Evolutionary conservation across 1,140 invertebrate species (phyloP).

Genomic region (Himalopsyche phryganea): DNA sequence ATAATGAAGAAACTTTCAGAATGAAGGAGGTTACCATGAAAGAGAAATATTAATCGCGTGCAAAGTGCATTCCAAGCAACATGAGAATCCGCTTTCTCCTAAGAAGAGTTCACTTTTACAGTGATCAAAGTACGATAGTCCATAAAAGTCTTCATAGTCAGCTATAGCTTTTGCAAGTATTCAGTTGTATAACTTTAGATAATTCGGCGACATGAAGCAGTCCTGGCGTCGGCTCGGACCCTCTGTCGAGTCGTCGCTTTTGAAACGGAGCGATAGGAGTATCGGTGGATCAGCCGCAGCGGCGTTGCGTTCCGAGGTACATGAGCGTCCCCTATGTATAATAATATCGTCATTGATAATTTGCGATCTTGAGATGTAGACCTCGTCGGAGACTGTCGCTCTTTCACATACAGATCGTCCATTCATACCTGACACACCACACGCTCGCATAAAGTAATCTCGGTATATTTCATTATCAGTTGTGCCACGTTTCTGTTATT

Average conservation of each 20-base stretch:
- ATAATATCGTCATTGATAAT: slow-evolving; percentile 33
- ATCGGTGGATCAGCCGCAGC: too few relatives aligned
- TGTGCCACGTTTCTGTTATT: slow-evolving; percentile 1
- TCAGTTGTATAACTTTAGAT: too few relatives aligned
- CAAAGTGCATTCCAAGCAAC: slow-evolving; percentile 55
- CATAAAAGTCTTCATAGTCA: too few relatives aligned
- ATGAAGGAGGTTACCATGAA: slow-evolving; percentile 32
- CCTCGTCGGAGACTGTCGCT: slow-evolving; percentile 27
- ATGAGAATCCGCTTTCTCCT: slow-evolving; percentile 47
- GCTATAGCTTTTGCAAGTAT: too few relatives aligned
- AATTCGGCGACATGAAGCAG: too few relatives aligned
- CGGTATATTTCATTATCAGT: background rate
- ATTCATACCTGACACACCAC: background rate
- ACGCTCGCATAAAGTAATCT: too few relatives aligned
- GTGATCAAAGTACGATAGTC: background rate
- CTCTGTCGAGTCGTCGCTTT: too few relatives aligned
- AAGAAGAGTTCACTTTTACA: slow-evolving; percentile 28
- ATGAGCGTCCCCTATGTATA: slow-evolving; percentile 50
- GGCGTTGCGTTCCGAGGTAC: slow-evolving; percentile 51
- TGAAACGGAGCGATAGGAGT: too few relatives aligned
- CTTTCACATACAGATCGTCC: background rate
- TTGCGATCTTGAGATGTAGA: slow-evolving; percentile 55
- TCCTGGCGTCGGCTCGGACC: too few relatives aligned
- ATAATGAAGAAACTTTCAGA: slow-evolving; percentile 13
- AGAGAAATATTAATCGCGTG: slow-evolving; percentile 30